Conservation (phyloP, 2,888 invertebrate species). For the Rhaphigaster nebulosa region DNA sequence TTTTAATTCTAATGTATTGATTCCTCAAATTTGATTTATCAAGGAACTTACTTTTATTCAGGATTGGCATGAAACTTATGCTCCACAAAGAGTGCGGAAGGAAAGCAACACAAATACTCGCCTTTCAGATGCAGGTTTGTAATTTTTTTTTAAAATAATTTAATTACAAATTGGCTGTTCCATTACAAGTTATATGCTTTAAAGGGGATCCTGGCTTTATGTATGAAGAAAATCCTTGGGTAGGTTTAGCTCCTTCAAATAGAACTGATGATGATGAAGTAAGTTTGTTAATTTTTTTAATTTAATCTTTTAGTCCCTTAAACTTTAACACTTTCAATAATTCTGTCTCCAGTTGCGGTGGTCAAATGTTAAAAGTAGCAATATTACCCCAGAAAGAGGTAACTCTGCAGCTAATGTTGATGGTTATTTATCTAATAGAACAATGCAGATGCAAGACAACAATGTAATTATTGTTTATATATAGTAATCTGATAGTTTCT, state of each 20-base stretch:
- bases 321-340: background rate
- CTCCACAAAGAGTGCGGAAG: constrained; percentile 64
- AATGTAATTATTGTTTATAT: constrained; percentile 55
- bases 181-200: constrained; percentile 13
- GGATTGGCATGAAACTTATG: constrained; percentile 65
- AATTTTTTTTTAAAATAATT: background rate
- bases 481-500: background rate
- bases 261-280: constrained; percentile 65
- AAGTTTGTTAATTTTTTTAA: constrained; percentile 50
- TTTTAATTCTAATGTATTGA: background rate
- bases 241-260: constrained; percentile 62
- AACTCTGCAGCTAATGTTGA: constrained; percentile 60
- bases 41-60: constrained; percentile 45
- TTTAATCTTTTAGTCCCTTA: background rate
- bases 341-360: constrained; percentile 60
- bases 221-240: constrained; percentile 64
- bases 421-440: constrained; percentile 53
- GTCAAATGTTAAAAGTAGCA: constrained; percentile 64
- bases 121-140: constrained; percentile 64
- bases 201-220: constrained; percentile 63
- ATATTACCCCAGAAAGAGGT: constrained; percentile 63
- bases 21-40: background rate
- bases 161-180: background rate
- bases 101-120: constrained; percentile 65
- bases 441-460: constrained; percentile 62